Evolutionary conservation across 2,113 vertebrate genomes (phyloP).

Genomic region (Eretmodus cyanostictus): DNA sequence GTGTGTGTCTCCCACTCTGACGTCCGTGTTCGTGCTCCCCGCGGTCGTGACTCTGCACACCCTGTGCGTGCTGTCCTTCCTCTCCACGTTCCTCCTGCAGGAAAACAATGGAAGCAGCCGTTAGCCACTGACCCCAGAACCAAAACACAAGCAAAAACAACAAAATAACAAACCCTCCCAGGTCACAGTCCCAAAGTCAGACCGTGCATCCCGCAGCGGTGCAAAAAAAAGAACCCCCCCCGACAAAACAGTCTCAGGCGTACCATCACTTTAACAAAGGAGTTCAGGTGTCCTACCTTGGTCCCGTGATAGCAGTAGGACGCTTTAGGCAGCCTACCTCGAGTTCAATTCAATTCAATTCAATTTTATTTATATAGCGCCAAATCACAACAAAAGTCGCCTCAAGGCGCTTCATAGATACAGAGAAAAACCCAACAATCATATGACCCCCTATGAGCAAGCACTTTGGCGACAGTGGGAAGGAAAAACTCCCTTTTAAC

Average conservation of each 20-base stretch:
- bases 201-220: fast-evolving
- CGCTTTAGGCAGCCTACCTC: background rate
- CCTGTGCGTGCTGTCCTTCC: background rate
- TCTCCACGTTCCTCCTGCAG: background rate
- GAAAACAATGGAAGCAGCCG: background rate
- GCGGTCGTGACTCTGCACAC: background rate
- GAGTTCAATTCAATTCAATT: no score
- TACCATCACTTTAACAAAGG: background rate
- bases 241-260: background rate
- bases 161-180: background rate
- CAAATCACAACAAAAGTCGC: no score
- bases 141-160: background rate
- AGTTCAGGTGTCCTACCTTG: background rate
- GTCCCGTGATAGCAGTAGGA: background rate
- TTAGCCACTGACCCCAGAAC: background rate
- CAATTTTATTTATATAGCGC: no score
- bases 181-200: background rate
- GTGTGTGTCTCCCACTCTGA: background rate
- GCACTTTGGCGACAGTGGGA: no score
- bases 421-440: no score
- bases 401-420: no score
- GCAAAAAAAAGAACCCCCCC: fast-evolving
- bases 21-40: background rate
- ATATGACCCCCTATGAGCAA: no score
- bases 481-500: no score